phyloP scores from a whole-genome alignment of 2,113 vertebrate genomes.

The Hippocampus comes region DNA sequence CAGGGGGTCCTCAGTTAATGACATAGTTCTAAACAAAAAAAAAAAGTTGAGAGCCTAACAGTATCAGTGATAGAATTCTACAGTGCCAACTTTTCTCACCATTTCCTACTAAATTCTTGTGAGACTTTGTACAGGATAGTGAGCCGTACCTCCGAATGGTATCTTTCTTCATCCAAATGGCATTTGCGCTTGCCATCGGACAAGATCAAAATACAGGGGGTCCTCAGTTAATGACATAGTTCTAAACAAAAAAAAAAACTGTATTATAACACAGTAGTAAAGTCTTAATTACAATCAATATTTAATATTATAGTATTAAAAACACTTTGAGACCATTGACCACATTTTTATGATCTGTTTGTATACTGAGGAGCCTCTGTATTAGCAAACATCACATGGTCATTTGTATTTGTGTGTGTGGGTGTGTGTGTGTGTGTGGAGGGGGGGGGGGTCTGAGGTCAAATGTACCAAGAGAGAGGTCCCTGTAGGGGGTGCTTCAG shows the following conservation, averaged over 20 bases:
- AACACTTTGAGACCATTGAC: background rate
- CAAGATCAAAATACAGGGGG: background rate
- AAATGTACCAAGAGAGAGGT: too few species aligned
- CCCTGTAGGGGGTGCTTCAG: too few species aligned
- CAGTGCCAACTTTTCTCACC: background rate
- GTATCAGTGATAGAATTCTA: background rate
- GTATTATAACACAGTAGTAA: background rate
- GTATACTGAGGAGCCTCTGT: background rate
- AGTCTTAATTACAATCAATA: background rate
- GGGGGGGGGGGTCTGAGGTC: too few species aligned
- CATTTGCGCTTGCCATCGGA: background rate
- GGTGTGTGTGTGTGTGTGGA: background rate
- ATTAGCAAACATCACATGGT: background rate
- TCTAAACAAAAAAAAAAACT: background rate
- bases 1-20: background rate
- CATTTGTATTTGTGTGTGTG: background rate
- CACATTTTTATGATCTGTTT: too few species aligned
- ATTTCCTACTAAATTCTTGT: conserved; percentile 2
- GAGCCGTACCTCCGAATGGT: background rate
- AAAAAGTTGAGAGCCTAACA: too few species aligned
- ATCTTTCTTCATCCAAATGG: background rate
- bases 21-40: background rate
- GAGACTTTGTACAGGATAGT: background rate
- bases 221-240: background rate
- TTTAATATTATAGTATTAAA: background rate